These are phyloP conservation scores for Xanthia togata DNA, from an alignment of 2,888 invertebrate species.

Conservation along the genomic window DNA sequence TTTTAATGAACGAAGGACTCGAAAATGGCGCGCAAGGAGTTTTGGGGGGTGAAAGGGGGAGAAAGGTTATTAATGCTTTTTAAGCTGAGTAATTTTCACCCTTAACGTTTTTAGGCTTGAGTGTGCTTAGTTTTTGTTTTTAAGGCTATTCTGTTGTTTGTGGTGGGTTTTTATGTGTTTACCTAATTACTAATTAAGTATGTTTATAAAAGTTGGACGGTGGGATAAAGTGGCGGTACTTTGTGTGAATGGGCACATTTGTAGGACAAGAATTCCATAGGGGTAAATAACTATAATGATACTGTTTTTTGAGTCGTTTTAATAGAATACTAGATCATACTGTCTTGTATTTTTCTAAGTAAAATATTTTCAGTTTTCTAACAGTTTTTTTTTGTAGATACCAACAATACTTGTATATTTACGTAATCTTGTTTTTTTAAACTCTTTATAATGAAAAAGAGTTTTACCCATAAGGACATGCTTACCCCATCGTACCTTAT, in stretches of 20 bases:
- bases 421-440: too few relatives aligned
- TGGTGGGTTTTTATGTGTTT: slow-evolving; percentile 64
- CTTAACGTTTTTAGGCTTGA: slow-evolving; percentile 77
- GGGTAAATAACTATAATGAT: slow-evolving; percentile 43
- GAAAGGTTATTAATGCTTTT: slow-evolving; percentile 89
- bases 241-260: slow-evolving; percentile 41
- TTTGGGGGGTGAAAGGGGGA: slow-evolving; percentile 73
- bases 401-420: background rate
- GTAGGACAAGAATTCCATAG: slow-evolving; percentile 38
- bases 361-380: background rate
- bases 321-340: slow-evolving; percentile 8
- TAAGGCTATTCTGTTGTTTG: slow-evolving; percentile 63
- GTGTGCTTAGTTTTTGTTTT: slow-evolving; percentile 76
- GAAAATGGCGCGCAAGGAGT: slow-evolving; percentile 81
- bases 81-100: slow-evolving; percentile 86
- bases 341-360: background rate
- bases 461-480: too few relatives aligned
- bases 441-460: too few relatives aligned
- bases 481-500: too few relatives aligned
- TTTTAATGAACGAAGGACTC: slow-evolving; percentile 89
- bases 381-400: too few relatives aligned
- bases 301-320: slow-evolving; percentile 5
- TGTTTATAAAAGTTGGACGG: slow-evolving; percentile 52
- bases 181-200: slow-evolving; percentile 59
- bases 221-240: slow-evolving; percentile 29